Base-by-base conservation (phyloP, 2,888 invertebrate genomes). In the Alsophila aescularia region DNA sequence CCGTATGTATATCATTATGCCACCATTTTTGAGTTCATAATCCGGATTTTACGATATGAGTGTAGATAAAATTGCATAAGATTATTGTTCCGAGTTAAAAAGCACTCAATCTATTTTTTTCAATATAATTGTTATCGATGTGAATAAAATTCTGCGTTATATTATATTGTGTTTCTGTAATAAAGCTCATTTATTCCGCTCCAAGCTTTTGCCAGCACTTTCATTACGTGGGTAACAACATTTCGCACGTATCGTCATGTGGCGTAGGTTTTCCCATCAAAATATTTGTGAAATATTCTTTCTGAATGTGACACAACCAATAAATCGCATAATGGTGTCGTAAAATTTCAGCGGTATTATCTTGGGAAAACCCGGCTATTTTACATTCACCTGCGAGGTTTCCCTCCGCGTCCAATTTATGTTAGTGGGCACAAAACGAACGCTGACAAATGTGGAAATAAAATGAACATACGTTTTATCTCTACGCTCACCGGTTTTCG, bases 381-480 rank as follows among this genome's bases (percentile, higher is more conserved):
- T 90, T 90, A 90, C 90, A 91, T 91, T 90, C 89, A 90, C 89
- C 89, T 89, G 87, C 84, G 89, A 85, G 87, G 87, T 85, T 89
- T 87, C 85, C 90, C 89, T 89, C 85, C 84, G 81, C 87, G 85
- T 90, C 88, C 90, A 90, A 90, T 90, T 90, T 91, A 90, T 90
- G 90, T 90, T 90, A 90, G 90, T 89, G 90, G 88, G 89, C 87
- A 90, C 90, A 90, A 89, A 90, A 90, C 89, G 90, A 90, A 90
- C 85, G 89, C 88, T 91, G 90, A 91, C 90, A 90, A 91, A 91
- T 90, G 90, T 87, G 85, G 83, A 90, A 90, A 90, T 90, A 90
- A 90, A 90, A 90, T 88, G 90, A 90, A 89, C 89, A 87, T 86
- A 89, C 87, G 88, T 90, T 90, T 89, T 90, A 90, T 90, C 87